phyloP scores from a whole-genome alignment of 2,888 invertebrate genomes.

The Agelastica alni region DNA sequence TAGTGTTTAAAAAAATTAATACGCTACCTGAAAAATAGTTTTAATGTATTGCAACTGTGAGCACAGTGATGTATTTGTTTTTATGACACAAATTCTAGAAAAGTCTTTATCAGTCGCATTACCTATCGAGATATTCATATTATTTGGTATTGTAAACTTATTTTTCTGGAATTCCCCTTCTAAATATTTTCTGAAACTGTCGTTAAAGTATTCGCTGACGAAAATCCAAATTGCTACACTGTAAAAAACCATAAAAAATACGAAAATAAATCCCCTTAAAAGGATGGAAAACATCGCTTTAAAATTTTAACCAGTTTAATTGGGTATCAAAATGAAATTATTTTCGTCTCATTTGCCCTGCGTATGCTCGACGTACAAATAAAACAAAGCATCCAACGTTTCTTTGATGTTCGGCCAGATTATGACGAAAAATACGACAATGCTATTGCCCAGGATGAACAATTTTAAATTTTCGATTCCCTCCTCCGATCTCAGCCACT shows the following conservation, averaged over 20 bases:
- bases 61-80: too few relatives aligned
- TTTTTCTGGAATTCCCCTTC: constrained; percentile 54
- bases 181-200: constrained; percentile 68
- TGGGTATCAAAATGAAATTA: constrained; percentile 28
- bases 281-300: constrained; percentile 69
- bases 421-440: constrained; percentile 72
- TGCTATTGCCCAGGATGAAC: constrained; percentile 78
- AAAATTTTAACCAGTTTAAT: too few relatives aligned
- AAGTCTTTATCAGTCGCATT: too few relatives aligned
- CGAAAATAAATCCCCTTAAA: constrained; percentile 67
- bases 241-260: constrained; percentile 74
- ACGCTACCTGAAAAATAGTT: too few relatives aligned
- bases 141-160: too few relatives aligned
- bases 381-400: constrained; percentile 58
- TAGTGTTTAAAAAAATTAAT: too few relatives aligned
- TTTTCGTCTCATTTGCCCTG: neutral
- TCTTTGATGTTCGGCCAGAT: constrained; percentile 74
- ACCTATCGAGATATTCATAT: too few relatives aligned
- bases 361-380: constrained; percentile 46
- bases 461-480: constrained; percentile 77
- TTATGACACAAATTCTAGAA: too few relatives aligned
- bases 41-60: too few relatives aligned
- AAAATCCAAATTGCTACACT: constrained; percentile 70
- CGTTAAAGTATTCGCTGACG: constrained; percentile 75
- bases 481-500: constrained; percentile 61